phyloP scores from a whole-genome alignment of 2,113 vertebrate genomes.

The Neoarius graeffei region DNA sequence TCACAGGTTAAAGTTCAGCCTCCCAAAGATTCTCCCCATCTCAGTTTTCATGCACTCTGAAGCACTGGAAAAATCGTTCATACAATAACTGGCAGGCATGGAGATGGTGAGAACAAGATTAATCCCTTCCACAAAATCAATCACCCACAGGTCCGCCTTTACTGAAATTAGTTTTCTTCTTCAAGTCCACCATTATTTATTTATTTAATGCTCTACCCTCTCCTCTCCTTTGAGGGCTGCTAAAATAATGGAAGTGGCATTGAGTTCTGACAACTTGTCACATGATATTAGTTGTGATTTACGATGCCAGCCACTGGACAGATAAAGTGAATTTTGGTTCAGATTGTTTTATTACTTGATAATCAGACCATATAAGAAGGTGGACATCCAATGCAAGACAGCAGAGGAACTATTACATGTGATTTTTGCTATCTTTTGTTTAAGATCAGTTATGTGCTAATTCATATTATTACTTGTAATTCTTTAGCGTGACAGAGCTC shows the following conservation, averaged over 20 bases:
- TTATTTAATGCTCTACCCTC: conserved; percentile 45
- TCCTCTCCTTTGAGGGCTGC: conserved; percentile 33
- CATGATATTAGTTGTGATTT: conserved; percentile 57
- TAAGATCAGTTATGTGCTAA: neutral
- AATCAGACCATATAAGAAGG: conserved; percentile 17
- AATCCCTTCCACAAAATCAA: conserved; percentile 54
- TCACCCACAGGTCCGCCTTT: conserved; percentile 50
- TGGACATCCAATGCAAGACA: conserved; percentile 20
- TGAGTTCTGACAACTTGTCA: conserved; percentile 55
- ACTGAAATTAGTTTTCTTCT: conserved; percentile 55
- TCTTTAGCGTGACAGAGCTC: neutral
- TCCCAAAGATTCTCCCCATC: conserved; percentile 1
- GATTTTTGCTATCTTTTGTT: neutral
- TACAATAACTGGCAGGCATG: conserved; percentile 46
- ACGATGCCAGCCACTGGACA: conserved; percentile 46
- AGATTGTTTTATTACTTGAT: conserved; percentile 56
- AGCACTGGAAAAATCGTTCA: conserved; percentile 38
- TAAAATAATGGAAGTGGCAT: conserved; percentile 56
- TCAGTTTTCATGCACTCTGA: conserved; percentile 1
- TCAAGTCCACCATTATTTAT: conserved; percentile 47
- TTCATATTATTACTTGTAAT: neutral
- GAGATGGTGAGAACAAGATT: conserved; percentile 53
- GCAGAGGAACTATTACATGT: conserved; percentile 2
- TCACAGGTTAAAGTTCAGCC: conserved; percentile 28
- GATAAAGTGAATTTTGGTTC: conserved; percentile 55